Evolutionary conservation across 1,140 invertebrate species (phyloP).

Genomic region (Micrasema minimum): DNA sequence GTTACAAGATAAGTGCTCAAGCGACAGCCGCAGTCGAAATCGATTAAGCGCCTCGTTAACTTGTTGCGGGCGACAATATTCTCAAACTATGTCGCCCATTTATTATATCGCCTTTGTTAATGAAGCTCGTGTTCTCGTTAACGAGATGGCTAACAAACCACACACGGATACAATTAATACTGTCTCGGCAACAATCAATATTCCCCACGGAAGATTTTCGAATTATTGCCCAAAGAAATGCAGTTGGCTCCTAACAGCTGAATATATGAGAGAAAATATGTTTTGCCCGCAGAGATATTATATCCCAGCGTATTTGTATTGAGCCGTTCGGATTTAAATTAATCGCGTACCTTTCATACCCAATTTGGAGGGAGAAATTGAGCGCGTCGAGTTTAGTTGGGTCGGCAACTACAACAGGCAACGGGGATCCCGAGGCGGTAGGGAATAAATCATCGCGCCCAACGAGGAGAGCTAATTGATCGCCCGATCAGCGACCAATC

Average conservation of each 20-base stretch:
- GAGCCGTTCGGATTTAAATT: conserved; percentile 31
- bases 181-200: not conserved
- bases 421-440: conserved; percentile 20
- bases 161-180: conserved; percentile 16
- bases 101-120: conserved; percentile 17
- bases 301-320: conserved; percentile 11
- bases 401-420: not conserved
- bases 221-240: not conserved
- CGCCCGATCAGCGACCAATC: conserved; percentile 31
- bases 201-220: not conserved
- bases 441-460: conserved; percentile 27
- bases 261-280: too few species aligned
- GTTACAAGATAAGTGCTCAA: conserved; percentile 1
- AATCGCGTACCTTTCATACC: conserved; percentile 17
- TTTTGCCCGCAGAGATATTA: not conserved
- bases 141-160: conserved; percentile 17
- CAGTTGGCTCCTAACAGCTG: too few species aligned
- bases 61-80: conserved; percentile 35
- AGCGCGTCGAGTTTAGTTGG: conserved; percentile 11
- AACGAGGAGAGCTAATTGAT: conserved; percentile 34
- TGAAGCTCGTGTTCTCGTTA: conserved; percentile 29
- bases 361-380: conserved; percentile 34
- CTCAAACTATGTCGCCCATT: conserved; percentile 25
- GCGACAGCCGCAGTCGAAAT: conserved; percentile 29
- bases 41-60: conserved; percentile 33